Percentiles rank a stretch among this genome's conserved stretches.
Evolutionary conservation across 2,113 vertebrate species (phyloP).

Genomic region (Oncorhynchus kisutch): DNA sequence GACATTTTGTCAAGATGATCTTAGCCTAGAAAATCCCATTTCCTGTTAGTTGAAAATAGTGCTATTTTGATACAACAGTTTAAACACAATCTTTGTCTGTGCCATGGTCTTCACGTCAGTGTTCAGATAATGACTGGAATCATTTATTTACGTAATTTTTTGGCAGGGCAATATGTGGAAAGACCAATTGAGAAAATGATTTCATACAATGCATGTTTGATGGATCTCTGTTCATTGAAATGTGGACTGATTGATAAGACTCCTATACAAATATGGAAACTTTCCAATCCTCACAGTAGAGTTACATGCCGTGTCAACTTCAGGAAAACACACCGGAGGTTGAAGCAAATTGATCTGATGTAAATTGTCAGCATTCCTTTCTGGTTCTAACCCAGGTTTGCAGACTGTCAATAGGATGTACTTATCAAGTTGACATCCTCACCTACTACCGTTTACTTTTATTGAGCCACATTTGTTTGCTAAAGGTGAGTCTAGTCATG

Average conservation of each 20-base stretch:
- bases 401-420: conserved; percentile 35
- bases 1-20: conserved; percentile 5
- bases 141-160: no score
- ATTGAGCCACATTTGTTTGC: conserved; percentile 38
- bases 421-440: conserved; percentile 38
- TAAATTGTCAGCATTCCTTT: conserved; percentile 34
- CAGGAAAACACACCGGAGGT: conserved; percentile 15
- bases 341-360: conserved; percentile 40
- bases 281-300: background rate
- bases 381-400: background rate
- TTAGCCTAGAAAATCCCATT: conserved; percentile 6
- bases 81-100: background rate
- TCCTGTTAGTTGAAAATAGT: background rate
- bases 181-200: background rate
- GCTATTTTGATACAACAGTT: background rate
- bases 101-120: background rate
- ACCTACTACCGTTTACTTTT: conserved; percentile 34
- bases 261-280: background rate
- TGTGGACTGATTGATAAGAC: background rate
- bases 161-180: background rate
- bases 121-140: background rate
- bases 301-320: background rate
- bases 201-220: no score
- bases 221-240: background rate
- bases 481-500: conserved; percentile 51